Base-by-base conservation (phyloP, 1,140 invertebrate genomes). In the Pseudobourletiella spinata region DNA sequence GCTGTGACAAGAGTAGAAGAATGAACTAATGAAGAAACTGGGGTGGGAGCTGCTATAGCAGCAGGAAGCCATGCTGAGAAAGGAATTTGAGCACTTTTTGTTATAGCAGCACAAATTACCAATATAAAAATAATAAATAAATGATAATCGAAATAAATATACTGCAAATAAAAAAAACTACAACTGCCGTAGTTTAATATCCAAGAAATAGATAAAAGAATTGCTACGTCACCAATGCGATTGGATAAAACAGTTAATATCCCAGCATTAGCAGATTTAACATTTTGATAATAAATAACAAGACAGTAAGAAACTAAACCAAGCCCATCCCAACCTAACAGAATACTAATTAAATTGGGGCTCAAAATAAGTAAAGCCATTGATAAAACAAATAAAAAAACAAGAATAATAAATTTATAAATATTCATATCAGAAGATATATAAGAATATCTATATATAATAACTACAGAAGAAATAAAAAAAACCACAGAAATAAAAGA, bases 1-100 rank as follows among this genome's bases (percentile, higher is more conserved):
- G 83, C 83, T 30, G 83, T 86, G 0, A 87, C 84, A 71, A 86
- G 79, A 64, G 84, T 86, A 28, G 84, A 86, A 65, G 84, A 86
- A 80, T 87, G 83, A 73, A 86, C 83, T 76, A 86, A 81, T 51
- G 84, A 78, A 50, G 83, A 85, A 66, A 86, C 79, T 43, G 83
- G 82, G 16, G 83, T 85, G 42, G 84, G 83, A 42, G 83, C 83
- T 1, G 82, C 80, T 73, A 86, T 86, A 28, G 84, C 84, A 3
- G 79, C 79, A 0, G 84, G 85, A 30, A 87, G 73, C 72, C 84
- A 85, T 64, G 79, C 76, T 69, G 81, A 83, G 81, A 87, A 87
- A 52, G 83, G 82, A 78, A 86, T 79, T 77, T 86, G 83, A 71
- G 84, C 84, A 68, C 83, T 86, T 76, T 87, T 87, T 66, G 84